phyloP scores from a whole-genome alignment of 1,140 invertebrate genomes.

The Drosophila albomicans region DNA sequence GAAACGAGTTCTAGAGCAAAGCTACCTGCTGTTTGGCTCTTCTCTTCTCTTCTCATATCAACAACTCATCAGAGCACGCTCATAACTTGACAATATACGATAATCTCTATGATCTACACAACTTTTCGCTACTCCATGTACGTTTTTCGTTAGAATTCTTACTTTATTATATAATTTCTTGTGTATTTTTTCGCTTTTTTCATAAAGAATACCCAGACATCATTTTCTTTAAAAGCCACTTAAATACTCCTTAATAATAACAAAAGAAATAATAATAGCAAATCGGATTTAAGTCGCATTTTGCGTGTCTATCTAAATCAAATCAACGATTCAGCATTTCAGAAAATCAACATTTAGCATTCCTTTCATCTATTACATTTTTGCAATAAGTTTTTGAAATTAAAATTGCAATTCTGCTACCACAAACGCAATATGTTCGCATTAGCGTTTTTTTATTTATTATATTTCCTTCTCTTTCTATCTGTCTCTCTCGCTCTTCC shows the following conservation, averaged over 20 bases:
- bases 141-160: constrained; percentile 3
- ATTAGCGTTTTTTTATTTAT: constrained; percentile 28
- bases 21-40: constrained; percentile 6
- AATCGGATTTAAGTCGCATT: not conserved
- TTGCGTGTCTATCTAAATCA: constrained; percentile 14
- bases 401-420: constrained; percentile 30
- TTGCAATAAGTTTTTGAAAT: constrained; percentile 29
- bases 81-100: constrained; percentile 10
- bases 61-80: constrained; percentile 5
- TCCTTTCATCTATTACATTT: constrained; percentile 23
- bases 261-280: not conserved
- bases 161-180: constrained; percentile 4
- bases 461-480: not conserved
- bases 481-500: not conserved
- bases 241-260: not conserved
- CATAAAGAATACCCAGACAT: not conserved
- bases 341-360: constrained; percentile 25
- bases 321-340: constrained; percentile 2
- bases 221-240: not conserved
- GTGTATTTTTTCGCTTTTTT: not conserved
- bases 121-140: not conserved
- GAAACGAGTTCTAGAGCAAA: not conserved
- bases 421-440: constrained; percentile 23
- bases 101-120: constrained; percentile 7
- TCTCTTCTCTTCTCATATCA: not conserved